Percentiles rank a stretch among this genome's conserved stretches.
phyloP scores from a whole-genome alignment of 2,797 vertebrate species.

The Natrix natrix region DNA sequence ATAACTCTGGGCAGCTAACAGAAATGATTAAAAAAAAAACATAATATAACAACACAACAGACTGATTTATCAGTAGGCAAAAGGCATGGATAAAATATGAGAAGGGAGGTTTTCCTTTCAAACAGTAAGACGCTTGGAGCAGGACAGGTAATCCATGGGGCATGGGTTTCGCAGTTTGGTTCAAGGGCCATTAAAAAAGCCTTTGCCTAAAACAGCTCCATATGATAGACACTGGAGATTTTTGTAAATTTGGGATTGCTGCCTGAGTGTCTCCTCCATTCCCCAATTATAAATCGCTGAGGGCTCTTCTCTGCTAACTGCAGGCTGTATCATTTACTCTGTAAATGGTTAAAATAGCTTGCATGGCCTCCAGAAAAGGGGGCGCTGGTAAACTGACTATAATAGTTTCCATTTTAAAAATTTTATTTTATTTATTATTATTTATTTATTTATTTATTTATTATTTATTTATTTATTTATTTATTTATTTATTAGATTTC shows the following conservation, averaged over 20 bases:
- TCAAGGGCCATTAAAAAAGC: neutral
- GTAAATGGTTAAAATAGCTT: neutral
- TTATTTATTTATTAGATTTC: too few relatives aligned
- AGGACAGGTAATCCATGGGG: neutral
- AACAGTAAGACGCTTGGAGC: neutral
- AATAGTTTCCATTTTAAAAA: constrained; percentile 1
- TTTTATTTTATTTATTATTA: too few relatives aligned
- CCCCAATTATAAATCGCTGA: neutral
- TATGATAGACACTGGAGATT: neutral
- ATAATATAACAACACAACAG: neutral
- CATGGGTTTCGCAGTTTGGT: neutral
- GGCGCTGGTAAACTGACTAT: neutral
- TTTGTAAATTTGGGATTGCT: neutral
- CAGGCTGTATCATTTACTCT: neutral
- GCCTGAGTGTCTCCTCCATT: too few relatives aligned
- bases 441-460: too few relatives aligned
- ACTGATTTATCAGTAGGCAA: neutral
- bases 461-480: too few relatives aligned
- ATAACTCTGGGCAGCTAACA: neutral
- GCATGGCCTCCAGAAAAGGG: neutral
- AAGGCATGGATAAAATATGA: neutral
- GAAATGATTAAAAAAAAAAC: neutral
- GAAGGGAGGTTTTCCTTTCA: neutral
- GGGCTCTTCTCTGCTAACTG: neutral
- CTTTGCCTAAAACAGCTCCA: neutral